phyloP scores from a whole-genome alignment of 37 sponge, comb jelly and placozoan species.

The Corticium candelabrum region DNA sequence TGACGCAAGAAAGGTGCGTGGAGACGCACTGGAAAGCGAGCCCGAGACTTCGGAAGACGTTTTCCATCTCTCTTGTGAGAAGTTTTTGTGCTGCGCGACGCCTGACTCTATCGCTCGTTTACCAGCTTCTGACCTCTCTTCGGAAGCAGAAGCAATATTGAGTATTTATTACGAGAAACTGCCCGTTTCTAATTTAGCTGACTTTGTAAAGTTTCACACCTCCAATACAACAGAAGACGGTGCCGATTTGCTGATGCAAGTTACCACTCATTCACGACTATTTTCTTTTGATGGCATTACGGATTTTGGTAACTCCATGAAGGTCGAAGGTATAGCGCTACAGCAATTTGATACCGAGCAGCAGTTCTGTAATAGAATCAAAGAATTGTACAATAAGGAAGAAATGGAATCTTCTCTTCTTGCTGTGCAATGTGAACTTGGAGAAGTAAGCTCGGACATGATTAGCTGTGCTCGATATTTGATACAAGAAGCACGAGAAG shows the following conservation, averaged over 20 bases:
- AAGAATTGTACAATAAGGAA: background rate
- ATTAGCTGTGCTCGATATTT: constrained; percentile 40
- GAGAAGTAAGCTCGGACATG: constrained; percentile 20
- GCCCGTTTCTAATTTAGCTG: background rate
- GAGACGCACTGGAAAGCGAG: background rate
- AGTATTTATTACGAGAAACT: constrained; percentile 7
- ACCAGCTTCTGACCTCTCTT: background rate
- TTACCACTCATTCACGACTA: constrained; percentile 9
- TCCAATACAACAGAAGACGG: too few species aligned
- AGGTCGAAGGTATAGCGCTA: background rate
- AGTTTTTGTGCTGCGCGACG: constrained; percentile 13
- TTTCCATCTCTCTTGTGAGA: background rate
- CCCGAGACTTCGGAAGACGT: background rate
- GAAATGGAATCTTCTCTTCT: background rate
- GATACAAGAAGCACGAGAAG: constrained; percentile 17
- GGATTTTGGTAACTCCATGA: background rate
- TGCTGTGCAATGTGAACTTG: constrained; percentile 36
- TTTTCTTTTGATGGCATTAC: background rate
- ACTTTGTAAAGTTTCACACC: background rate
- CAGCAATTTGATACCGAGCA: constrained; percentile 9
- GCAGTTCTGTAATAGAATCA: background rate
- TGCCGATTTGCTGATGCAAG: background rate
- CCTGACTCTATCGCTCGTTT: constrained; percentile 22
- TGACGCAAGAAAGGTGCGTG: background rate
- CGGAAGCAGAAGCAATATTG: background rate